Evolutionary conservation across 2,888 invertebrate species (phyloP).

Genomic region (Teinopalpus imperialis): DNA sequence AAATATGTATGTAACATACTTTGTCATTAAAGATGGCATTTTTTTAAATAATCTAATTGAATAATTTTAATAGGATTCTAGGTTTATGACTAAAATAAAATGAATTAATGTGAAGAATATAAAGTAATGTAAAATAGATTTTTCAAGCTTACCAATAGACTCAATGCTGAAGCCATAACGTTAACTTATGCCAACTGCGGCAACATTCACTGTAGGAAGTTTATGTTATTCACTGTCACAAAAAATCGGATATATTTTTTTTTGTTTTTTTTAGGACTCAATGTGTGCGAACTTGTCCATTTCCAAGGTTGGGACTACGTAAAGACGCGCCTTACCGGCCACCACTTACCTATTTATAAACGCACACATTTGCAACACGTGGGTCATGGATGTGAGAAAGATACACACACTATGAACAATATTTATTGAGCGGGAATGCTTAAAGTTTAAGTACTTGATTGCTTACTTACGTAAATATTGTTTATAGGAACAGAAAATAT

Average conservation of each 20-base stretch:
- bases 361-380: constrained; percentile 55
- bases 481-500: no score
- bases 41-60: no score
- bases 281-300: constrained; percentile 53
- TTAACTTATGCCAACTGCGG: constrained; percentile 31
- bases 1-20: no score
- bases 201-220: constrained; percentile 33
- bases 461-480: no score
- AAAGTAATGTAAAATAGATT: no score
- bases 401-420: constrained; percentile 30
- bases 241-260: constrained; percentile 22
- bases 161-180: constrained; percentile 56
- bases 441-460: neutral
- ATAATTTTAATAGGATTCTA: no score
- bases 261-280: constrained; percentile 29
- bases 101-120: no score
- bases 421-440: neutral
- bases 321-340: constrained; percentile 57
- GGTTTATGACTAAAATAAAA: no score
- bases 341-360: constrained; percentile 75
- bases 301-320: constrained; percentile 68
- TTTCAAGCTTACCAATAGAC: constrained; percentile 58
- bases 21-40: no score
- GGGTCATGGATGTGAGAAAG: constrained; percentile 16
- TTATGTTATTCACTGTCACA: constrained; percentile 28